Evolutionary conservation across 2,888 invertebrate species (phyloP).

Genomic region (Prosopocoilus inquinatus): DNA sequence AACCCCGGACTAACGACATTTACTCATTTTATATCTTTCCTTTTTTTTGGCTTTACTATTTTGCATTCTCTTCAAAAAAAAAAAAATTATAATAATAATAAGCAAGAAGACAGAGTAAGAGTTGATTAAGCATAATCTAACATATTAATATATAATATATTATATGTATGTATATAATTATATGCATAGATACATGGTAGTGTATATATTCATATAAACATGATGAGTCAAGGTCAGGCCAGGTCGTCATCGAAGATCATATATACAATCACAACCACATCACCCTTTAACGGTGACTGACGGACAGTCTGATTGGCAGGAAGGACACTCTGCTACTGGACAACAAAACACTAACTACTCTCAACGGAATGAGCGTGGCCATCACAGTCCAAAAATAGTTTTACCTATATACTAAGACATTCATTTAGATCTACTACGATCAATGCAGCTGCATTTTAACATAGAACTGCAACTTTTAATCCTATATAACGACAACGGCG

Average conservation of each 20-base stretch:
- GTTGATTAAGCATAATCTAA: conserved; percentile 48
- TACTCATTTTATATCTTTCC: conserved; percentile 38
- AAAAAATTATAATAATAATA: conserved; percentile 33
- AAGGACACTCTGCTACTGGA: conserved; percentile 37
- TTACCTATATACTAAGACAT: conserved; percentile 11
- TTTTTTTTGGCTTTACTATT: conserved; percentile 47
- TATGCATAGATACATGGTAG: conserved; percentile 50
- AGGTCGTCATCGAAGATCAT: conserved; percentile 51
- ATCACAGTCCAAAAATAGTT: conserved; percentile 38
- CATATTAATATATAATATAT: conserved; percentile 38
- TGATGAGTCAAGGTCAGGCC: conserved; percentile 51
- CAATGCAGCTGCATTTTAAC: too few relatives aligned
- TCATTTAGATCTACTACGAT: conserved; percentile 8
- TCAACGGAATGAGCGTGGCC: conserved; percentile 42
- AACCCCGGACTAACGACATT: conserved; percentile 49
- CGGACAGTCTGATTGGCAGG: conserved; percentile 43
- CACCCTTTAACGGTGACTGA: conserved; percentile 35
- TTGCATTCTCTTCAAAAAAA: conserved; percentile 35
- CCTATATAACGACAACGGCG: too few relatives aligned
- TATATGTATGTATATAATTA: conserved; percentile 38
- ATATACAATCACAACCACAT: conserved; percentile 51
- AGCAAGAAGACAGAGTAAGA: conserved; percentile 45
- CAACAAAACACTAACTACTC: conserved; percentile 37
- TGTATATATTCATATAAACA: conserved; percentile 43
- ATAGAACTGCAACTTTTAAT: too few relatives aligned